Percentiles rank a stretch among this genome's conserved stretches.
Conservation (phyloP, 2,888 invertebrate species). For the Dusona sp. region DNA sequence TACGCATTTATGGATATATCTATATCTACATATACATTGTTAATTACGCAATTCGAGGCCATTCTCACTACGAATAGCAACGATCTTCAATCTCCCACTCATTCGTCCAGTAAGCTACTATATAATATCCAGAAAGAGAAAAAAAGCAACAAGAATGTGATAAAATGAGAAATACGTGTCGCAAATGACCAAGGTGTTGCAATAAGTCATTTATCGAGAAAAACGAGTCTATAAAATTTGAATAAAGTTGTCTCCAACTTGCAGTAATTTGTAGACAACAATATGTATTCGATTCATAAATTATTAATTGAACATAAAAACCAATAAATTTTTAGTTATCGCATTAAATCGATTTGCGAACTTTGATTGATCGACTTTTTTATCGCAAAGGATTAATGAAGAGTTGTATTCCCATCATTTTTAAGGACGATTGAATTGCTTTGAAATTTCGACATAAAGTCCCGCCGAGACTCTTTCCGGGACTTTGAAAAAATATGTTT, state of each 20-base stretch:
- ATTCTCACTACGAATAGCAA: conserved; percentile 53
- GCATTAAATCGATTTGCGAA: background rate
- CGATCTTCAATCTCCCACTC: conserved; percentile 54
- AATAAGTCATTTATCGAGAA: background rate
- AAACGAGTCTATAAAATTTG: background rate
- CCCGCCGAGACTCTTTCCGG: too few relatives aligned
- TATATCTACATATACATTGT: conserved; percentile 1
- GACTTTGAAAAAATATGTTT: too few relatives aligned
- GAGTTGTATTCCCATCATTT: too few relatives aligned
- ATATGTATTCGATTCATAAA: background rate
- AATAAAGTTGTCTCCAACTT: background rate
- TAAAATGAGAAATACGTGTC: background rate
- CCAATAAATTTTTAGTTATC: background rate
- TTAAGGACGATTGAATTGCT: too few relatives aligned
- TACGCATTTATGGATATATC: background rate
- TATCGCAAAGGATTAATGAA: too few relatives aligned
- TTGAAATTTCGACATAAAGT: too few relatives aligned
- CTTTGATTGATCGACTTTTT: too few relatives aligned
- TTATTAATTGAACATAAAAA: background rate
- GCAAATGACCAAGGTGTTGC: background rate
- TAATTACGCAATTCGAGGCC: conserved; percentile 64
- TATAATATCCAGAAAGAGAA: background rate
- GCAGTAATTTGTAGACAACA: background rate
- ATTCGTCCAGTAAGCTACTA: background rate
- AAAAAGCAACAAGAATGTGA: background rate